A percentile compares a stretch with the other conserved stretches of the same genome.
Conservation (phyloP, 1,140 invertebrate genomes). For the Zaprionus taronus region DNA sequence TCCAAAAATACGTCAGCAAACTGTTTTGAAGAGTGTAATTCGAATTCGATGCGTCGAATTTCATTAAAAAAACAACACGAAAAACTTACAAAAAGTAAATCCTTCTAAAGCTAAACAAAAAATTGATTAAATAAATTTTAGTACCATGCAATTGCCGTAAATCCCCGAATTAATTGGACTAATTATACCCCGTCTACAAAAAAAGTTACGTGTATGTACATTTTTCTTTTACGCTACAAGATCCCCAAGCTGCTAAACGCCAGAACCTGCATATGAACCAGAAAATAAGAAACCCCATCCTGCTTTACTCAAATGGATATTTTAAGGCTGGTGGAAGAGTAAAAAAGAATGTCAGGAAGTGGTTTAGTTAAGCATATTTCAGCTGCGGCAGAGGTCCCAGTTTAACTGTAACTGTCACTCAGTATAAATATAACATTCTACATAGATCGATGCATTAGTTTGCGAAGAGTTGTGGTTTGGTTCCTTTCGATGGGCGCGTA, state of each 20-base stretch:
- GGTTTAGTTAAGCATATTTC: conserved; percentile 3
- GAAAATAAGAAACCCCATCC: neutral
- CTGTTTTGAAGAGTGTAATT: conserved; percentile 25
- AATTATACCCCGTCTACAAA: conserved; percentile 3
- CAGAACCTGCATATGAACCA: conserved; percentile 14
- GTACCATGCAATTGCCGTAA: conserved; percentile 2
- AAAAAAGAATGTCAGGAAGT: neutral
- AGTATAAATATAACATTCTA: conserved; percentile 74
- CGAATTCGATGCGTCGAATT: conserved; percentile 24
- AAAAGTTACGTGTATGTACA: conserved; percentile 20
- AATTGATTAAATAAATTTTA: conserved; percentile 14
- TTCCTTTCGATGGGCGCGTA: conserved; percentile 52
- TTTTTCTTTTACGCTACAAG: conserved; percentile 30
- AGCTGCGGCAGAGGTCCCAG: conserved; percentile 10
- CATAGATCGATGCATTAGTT: conserved; percentile 67
- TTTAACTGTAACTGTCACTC: conserved; percentile 18
- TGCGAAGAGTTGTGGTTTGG: conserved; percentile 63
- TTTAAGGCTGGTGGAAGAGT: neutral
- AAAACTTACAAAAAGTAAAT: conserved; percentile 15
- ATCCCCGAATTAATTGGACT: conserved; percentile 25
- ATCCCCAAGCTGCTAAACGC: conserved; percentile 29
- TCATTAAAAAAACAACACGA: neutral
- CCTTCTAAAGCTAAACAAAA: conserved; percentile 7
- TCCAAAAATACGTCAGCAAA: neutral
- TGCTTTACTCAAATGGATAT: conserved; percentile 24